Base-by-base conservation (phyloP, 2,888 invertebrate species). In the Mechanitis messenoides region DNA sequence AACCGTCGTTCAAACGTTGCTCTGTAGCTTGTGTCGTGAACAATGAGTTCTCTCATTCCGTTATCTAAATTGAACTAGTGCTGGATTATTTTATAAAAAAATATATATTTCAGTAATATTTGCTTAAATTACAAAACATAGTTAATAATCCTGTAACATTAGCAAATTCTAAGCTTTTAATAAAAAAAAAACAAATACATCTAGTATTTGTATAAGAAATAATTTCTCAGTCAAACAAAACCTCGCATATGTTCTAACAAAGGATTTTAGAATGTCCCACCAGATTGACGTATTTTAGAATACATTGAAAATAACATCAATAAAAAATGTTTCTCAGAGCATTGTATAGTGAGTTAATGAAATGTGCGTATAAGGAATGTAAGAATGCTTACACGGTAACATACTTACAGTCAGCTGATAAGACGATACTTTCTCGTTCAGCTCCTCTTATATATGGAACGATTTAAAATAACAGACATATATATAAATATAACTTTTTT, bases 21-120 rank as follows among this genome's bases (percentile, higher is more conserved):
- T 69, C 60, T 68, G 67, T 67, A 58, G 61, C 59, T 63, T 59
- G 53, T 59, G 61, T 63, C 20, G 20, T 60, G 63, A 70, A 79
- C 76, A 81, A 78, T 78, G 77, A 76, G 72, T 76, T 76, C 65
- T 76, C 75, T 76, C 71, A 70, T 80, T 72, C 73, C 75, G 74
- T 81, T 83, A 81, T 81, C 80, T 79, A 66, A 69, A 66, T 66
- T 67, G 63, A 63, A 59, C 64, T 65, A 65, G 56, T 64, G 28
- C 20, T 47, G 5, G n/a, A n/a, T n/a, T 20, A 47, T 47, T 20
- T 3, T 47, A 12, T 20, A 3, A 20, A 28, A 50, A 12, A 46
- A 20, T 47, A 50, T 50, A 7, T 31, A 20, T 50, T 9, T 50
- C 31, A 31, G 7, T 50, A 50, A 31, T 5, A 50, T 7, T 50